Conservation (phyloP, 2,797 vertebrate genomes). For the Rhinophrynus dorsalis region DNA sequence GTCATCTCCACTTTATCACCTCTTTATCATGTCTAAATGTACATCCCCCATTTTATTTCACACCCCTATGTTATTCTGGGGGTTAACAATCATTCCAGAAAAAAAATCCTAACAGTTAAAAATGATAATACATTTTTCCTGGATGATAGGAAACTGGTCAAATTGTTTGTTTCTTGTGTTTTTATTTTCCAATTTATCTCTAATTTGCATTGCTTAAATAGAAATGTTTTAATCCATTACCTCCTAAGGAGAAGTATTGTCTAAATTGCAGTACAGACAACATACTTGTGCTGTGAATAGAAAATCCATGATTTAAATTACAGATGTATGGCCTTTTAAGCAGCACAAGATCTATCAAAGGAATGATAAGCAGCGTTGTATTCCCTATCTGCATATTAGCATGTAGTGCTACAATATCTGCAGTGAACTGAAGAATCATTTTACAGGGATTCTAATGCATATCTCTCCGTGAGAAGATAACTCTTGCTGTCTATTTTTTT, state of each 20-base stretch:
- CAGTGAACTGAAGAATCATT: slow-evolving; percentile 57
- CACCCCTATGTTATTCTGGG: too few species aligned
- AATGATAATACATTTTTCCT: too few species aligned
- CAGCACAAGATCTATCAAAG: slow-evolving; percentile 57
- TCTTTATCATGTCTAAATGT: too few species aligned
- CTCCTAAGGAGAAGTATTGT: slow-evolving; percentile 13
- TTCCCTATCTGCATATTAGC: slow-evolving; percentile 66
- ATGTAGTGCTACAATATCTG: slow-evolving; percentile 55
- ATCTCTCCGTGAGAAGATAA: slow-evolving; percentile 60
- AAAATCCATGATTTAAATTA: slow-evolving; percentile 64
- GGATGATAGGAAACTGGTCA: too few species aligned
- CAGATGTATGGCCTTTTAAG: slow-evolving; percentile 66
- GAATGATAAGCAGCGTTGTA: slow-evolving; percentile 57
- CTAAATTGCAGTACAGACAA: slow-evolving; percentile 38
- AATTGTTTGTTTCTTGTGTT: too few species aligned
- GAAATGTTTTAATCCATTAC: slow-evolving; percentile 23
- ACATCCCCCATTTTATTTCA: too few species aligned
- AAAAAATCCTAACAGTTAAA: too few species aligned
- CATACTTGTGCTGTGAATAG: slow-evolving; percentile 52
- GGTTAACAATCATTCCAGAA: too few species aligned
- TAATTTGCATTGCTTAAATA: slow-evolving; percentile 7
- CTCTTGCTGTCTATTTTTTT: slow-evolving; percentile 62
- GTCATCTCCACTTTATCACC: too few species aligned
- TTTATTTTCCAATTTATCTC: too few species aligned
- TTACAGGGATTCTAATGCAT: slow-evolving; percentile 58